Evolutionary conservation across 2,797 vertebrate genomes (phyloP).

Genomic region (Chiroxiphia lanceolata): DNA sequence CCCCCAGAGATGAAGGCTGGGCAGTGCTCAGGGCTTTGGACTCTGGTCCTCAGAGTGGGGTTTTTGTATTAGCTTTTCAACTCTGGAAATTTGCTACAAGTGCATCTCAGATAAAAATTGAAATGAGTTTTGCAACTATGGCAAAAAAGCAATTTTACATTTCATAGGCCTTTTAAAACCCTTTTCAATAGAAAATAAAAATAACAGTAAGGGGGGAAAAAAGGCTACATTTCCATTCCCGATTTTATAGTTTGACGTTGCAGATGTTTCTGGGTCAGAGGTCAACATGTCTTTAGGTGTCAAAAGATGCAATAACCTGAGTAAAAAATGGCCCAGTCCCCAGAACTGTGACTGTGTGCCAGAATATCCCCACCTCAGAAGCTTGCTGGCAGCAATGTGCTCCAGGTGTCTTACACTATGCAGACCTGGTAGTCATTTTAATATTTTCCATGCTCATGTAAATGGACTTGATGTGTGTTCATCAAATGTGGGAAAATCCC

Average conservation of each 20-base stretch:
- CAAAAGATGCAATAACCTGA: slow-evolving; percentile 66
- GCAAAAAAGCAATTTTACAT: slow-evolving; percentile 60
- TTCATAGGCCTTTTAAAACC: slow-evolving; percentile 58
- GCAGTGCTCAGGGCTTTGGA: not conserved
- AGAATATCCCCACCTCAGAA: slow-evolving; percentile 51
- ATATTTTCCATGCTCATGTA: slow-evolving; percentile 59
- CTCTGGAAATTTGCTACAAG: slow-evolving; percentile 46
- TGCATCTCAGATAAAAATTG: slow-evolving; percentile 37
- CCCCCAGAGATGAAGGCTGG: not conserved
- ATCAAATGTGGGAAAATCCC: slow-evolving; percentile 52
- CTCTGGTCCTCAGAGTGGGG: not conserved
- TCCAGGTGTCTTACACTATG: slow-evolving; percentile 52
- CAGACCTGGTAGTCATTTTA: slow-evolving; percentile 56
- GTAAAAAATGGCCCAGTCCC: slow-evolving; percentile 49
- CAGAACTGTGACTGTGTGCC: slow-evolving; percentile 14
- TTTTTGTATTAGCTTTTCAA: not conserved
- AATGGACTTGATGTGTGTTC: slow-evolving; percentile 41
- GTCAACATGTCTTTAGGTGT: slow-evolving; percentile 62
- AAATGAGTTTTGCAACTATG: slow-evolving; percentile 54
- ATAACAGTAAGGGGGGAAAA: slow-evolving; percentile 12
- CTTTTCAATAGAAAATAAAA: slow-evolving; percentile 67
- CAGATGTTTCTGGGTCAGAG: slow-evolving; percentile 64
- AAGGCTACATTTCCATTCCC: slow-evolving; percentile 34
- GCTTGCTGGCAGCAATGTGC: slow-evolving; percentile 38
- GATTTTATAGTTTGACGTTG: slow-evolving; percentile 50